These are phyloP conservation scores for Barbus barbus DNA, from an alignment of 2,113 vertebrate species.

Conservation along the genomic window DNA sequence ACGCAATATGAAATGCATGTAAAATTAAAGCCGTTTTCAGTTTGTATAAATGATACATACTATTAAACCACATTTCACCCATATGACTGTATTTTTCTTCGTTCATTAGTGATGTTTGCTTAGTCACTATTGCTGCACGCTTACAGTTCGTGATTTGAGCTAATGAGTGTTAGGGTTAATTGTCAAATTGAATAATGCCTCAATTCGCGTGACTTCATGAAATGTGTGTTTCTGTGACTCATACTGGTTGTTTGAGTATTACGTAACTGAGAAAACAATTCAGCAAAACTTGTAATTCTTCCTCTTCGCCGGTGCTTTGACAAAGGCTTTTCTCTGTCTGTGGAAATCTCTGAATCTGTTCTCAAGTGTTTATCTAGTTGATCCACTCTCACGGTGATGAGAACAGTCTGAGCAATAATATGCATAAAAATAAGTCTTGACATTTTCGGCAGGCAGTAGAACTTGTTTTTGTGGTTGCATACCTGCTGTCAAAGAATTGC, in stretches of 20 bases:
- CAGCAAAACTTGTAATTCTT: not conserved
- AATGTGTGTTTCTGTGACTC: not conserved
- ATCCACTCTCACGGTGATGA: not conserved
- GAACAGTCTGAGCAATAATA: conserved; percentile 48
- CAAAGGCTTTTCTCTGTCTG: not conserved
- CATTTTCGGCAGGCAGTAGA: not conserved
- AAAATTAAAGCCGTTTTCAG: not conserved
- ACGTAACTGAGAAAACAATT: not conserved
- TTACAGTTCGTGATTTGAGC: not conserved
- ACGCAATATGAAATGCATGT: not conserved
- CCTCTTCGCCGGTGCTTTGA: not conserved
- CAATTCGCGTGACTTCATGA: not conserved
- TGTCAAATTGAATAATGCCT: not conserved
- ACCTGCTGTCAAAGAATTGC: conserved; percentile 38
- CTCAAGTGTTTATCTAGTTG: not conserved
- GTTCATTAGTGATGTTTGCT: not conserved
- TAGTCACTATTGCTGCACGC: not conserved
- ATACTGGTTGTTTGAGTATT: not conserved
- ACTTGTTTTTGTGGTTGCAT: conserved; percentile 40
- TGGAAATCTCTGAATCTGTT: not conserved
- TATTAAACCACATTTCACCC: conserved; percentile 17
- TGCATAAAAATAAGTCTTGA: conserved; percentile 25
- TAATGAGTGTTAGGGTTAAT: not conserved
- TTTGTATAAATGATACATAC: not conserved
- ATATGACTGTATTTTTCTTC: not conserved